Conservation (phyloP, 2,113 vertebrate genomes). For the Rhinoptilus africanus region DNA sequence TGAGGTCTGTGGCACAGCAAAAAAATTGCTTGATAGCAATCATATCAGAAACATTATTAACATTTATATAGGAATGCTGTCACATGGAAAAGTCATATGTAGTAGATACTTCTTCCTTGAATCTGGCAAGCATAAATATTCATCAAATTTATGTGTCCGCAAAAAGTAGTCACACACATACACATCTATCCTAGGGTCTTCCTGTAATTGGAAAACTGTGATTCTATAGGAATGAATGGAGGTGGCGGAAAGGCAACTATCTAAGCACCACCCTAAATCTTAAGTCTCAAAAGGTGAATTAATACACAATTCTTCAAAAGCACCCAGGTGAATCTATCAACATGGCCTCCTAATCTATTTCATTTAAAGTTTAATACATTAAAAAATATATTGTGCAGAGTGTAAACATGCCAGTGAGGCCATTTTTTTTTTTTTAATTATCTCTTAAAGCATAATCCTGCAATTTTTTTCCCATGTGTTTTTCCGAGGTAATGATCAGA, state of each 20-base stretch:
- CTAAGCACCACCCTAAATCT: background rate
- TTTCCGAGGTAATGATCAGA: background rate
- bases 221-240: background rate
- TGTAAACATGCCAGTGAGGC: background rate
- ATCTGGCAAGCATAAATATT: background rate
- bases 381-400: background rate
- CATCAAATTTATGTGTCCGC: background rate
- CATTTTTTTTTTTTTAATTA: background rate
- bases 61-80: background rate
- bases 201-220: background rate
- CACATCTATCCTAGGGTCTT: background rate
- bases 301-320: background rate
- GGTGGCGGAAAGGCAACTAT: background rate
- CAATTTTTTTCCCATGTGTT: background rate
- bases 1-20: background rate
- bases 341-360: background rate
- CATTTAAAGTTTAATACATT: background rate
- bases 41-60: conserved; percentile 2
- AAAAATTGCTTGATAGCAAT: conserved; percentile 6
- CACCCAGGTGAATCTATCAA: background rate
- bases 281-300: background rate
- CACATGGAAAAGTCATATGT: background rate
- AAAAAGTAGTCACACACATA: background rate
- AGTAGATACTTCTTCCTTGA: background rate
- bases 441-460: background rate